phyloP scores from a whole-genome alignment of 2,797 vertebrate species.

The Pseudotriccus pelzelni region DNA sequence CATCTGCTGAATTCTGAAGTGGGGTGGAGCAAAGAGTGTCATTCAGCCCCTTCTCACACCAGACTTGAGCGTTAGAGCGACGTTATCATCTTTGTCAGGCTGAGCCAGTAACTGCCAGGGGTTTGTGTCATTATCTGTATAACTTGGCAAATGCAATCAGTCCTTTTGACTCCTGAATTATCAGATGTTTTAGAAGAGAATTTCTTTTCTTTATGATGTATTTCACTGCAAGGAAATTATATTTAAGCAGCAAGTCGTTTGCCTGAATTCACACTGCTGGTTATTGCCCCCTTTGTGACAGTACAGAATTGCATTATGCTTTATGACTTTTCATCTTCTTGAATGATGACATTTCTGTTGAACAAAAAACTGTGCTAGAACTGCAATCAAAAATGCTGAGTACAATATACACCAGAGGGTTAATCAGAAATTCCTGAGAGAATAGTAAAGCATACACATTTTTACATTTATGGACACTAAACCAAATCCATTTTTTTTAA shows the following conservation, averaged over 20 bases:
- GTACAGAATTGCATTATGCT: background rate
- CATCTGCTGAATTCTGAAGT: background rate
- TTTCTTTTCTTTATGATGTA: background rate
- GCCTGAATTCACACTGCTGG: background rate
- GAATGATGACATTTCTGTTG: conserved; percentile 10
- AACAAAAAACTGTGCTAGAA: background rate
- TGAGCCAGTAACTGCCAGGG: background rate
- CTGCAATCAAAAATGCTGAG: background rate
- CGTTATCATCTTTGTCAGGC: background rate
- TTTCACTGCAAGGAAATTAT: conserved; percentile 14
- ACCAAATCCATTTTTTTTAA: conserved; percentile 5
- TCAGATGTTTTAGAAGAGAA: background rate
- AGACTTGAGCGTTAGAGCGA: background rate
- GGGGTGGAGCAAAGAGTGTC: background rate
- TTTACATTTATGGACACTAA: conserved; percentile 10
- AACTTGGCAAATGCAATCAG: background rate
- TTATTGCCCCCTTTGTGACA: conserved; percentile 27
- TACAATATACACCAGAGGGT: background rate
- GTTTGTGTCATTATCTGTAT: background rate
- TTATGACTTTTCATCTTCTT: background rate
- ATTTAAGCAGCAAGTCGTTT: conserved; percentile 1
- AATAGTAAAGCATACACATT: background rate
- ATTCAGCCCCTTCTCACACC: background rate
- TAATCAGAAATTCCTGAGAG: background rate
- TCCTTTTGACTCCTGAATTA: background rate